phyloP scores from a whole-genome alignment of 2,888 invertebrate species.

The Alsophila aescularia region DNA sequence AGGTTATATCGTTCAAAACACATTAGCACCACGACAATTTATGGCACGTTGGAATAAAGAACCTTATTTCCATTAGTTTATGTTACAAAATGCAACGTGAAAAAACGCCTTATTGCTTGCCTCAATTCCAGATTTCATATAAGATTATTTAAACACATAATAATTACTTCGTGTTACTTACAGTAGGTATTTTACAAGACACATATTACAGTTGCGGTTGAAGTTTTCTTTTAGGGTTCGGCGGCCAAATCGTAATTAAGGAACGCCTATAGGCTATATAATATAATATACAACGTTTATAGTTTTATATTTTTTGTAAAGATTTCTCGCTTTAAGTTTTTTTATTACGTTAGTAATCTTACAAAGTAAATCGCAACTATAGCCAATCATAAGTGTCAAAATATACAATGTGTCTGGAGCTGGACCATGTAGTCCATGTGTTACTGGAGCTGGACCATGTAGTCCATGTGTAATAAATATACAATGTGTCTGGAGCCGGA shows the following conservation, averaged over 20 bases:
- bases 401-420: too few relatives aligned
- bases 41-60: slow-evolving; percentile 67
- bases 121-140: slow-evolving; percentile 59
- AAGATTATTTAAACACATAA: slow-evolving; percentile 30
- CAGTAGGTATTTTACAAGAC: slow-evolving; percentile 17
- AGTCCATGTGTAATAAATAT: too few relatives aligned
- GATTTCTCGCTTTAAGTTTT: background rate
- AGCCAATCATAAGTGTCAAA: too few relatives aligned
- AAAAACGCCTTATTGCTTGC: slow-evolving; percentile 58
- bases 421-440: too few relatives aligned
- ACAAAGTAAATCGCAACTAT: slow-evolving; percentile 9
- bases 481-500: too few relatives aligned
- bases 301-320: too few relatives aligned
- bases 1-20: slow-evolving; percentile 41
- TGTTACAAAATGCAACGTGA: slow-evolving; percentile 55
- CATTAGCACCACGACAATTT: slow-evolving; percentile 59
- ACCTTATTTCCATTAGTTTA: slow-evolving; percentile 43
- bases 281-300: too few relatives aligned
- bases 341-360: background rate
- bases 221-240: background rate
- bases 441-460: too few relatives aligned
- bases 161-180: slow-evolving; percentile 14
- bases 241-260: too few relatives aligned
- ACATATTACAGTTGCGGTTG: slow-evolving; percentile 17
- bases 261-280: too few relatives aligned